Evolutionary conservation across 2,888 invertebrate species (phyloP), one percentile per base, ranked within the genome.

Genomic region (Nomada fabriciana): DNA sequence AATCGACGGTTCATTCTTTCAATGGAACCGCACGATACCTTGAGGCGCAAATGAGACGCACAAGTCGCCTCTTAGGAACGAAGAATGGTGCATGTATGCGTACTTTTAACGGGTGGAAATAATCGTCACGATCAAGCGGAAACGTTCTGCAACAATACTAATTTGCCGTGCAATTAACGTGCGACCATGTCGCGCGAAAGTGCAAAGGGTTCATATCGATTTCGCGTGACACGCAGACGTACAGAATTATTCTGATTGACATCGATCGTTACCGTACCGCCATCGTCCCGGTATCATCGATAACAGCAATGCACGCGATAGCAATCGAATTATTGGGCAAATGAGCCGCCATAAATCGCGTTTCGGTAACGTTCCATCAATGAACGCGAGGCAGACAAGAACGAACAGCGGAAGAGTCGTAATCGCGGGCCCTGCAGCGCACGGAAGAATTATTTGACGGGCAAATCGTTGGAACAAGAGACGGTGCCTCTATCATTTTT

Each of bases 391-490:
- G 29, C 47, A 53, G 10, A 47, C 64, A 59, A 47, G 36, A 29
- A 20, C 25, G 13, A n/a, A 43, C 23, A 36, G 43, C 4, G 60
- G 23, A 55, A 61, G 53, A 67, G 25, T 65, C 43, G 76, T 86
- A 86, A 86, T 86, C 83, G 76, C 74, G 72, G 60, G 70, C 77
- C 81, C 78, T 60, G 74, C 63, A 73, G 78, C 80, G 23, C n/a
- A 29, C 60, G n/a, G 73, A 84, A 86, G 86, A 83, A 80, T 86
- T 80, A 87, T 86, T 82, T 78, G 88, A 84, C 86, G 64, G 75
- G 84, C 76, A 80, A 86, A 86, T 86, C 77, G 86, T 23, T 63
- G 69, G 64, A 50, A 60, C 65, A 74, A 72, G 77, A 84, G 36
- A 67, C 60, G 52, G 60, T 20, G 43, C 23, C 53, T 60, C 25